Conservation (phyloP, 2,888 invertebrate species). For the Eupelmus urozonus region DNA sequence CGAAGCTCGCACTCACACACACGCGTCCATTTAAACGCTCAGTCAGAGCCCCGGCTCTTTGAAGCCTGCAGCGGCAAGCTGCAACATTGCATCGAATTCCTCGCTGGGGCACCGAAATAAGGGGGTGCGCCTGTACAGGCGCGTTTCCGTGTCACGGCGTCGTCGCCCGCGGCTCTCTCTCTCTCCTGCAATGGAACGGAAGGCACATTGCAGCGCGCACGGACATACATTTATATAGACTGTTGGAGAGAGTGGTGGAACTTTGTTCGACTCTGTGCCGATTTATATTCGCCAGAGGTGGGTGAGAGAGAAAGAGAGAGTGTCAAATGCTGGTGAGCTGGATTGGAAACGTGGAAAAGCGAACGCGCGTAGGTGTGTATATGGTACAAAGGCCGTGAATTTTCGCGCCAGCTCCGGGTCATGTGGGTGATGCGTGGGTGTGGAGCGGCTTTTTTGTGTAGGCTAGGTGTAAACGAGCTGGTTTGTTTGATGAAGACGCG, state of each 20-base stretch:
- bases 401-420: no score
- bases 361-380: no score
- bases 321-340: no score
- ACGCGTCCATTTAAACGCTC: not conserved
- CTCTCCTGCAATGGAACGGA: no score
- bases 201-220: conserved; percentile 8
- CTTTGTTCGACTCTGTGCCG: no score
- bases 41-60: not conserved
- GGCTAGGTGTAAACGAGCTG: no score
- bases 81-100: conserved; percentile 9
- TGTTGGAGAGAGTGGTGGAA: not conserved
- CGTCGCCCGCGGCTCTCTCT: conserved; percentile 1
- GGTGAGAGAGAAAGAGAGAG: not conserved
- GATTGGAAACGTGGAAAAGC: no score
- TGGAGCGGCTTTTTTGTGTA: no score
- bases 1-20: not conserved
- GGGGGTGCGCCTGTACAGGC: not conserved
- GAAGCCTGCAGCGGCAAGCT: not conserved
- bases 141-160: conserved; percentile 38
- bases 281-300: no score
- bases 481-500: no score
- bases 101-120: conserved; percentile 14
- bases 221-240: not conserved
- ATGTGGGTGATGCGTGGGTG: no score
- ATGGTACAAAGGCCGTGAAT: no score